Percentiles rank a stretch among this genome's conserved stretches.
phyloP scores from a whole-genome alignment of 1,140 invertebrate genomes.

The Drosophila bifasciata region DNA sequence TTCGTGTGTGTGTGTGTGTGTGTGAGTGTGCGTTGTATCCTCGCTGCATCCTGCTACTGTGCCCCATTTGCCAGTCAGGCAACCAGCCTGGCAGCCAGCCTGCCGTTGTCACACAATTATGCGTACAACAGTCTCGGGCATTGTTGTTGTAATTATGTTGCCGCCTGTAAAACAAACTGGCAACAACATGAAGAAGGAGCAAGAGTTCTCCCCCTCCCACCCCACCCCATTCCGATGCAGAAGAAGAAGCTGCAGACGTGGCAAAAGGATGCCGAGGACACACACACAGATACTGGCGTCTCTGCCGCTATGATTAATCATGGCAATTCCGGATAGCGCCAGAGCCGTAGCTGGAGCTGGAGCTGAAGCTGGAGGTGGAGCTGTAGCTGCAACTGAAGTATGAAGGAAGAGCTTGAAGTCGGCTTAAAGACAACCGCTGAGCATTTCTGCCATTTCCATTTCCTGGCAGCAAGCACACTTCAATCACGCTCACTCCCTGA shows the following conservation, averaged over 20 bases:
- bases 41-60: slow-evolving; percentile 50
- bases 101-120: slow-evolving; percentile 79
- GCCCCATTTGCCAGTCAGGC: not conserved
- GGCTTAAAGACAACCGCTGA: slow-evolving; percentile 46
- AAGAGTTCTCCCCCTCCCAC: slow-evolving; percentile 15
- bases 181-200: slow-evolving; percentile 55
- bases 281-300: slow-evolving; percentile 21
- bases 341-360: slow-evolving; percentile 16
- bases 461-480: slow-evolving; percentile 54
- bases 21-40: slow-evolving; percentile 53
- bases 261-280: slow-evolving; percentile 17
- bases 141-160: slow-evolving; percentile 80
- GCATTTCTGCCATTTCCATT: slow-evolving; percentile 33
- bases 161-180: slow-evolving; percentile 72
- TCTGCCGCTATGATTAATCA: slow-evolving; percentile 67
- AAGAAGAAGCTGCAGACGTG: slow-evolving; percentile 24
- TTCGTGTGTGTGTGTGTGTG: slow-evolving; percentile 7
- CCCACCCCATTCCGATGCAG: not conserved
- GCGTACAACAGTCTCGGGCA: slow-evolving; percentile 67
- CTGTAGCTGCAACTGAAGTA: slow-evolving; percentile 35
- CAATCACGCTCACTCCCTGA: slow-evolving; percentile 74
- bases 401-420: slow-evolving; percentile 29
- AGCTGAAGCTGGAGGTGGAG: too few relatives aligned
- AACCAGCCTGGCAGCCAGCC: not conserved
- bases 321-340: slow-evolving; percentile 55